Base-by-base conservation (phyloP, 2,888 invertebrate genomes). In the Apocheima hispidaria region DNA sequence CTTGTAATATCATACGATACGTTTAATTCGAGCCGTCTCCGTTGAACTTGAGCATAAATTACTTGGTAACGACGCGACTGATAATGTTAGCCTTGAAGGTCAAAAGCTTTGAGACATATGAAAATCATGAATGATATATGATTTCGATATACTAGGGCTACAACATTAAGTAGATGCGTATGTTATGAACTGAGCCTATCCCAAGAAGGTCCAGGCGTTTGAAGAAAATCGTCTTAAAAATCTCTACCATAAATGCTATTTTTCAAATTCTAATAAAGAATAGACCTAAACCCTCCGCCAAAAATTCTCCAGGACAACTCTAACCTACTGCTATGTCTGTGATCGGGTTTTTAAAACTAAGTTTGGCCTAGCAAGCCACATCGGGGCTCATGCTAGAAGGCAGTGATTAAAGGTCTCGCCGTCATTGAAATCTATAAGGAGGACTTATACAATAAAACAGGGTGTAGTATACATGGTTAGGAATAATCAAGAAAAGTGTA, bases 1-100 rank as follows among this genome's bases (percentile, higher is more conserved):
- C 79, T 75, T 75, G 74, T 77, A 77, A 79, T 78, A 78, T 78
- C 73, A 79, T 69, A 72, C 77, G 74, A 79, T 74, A 76, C 77
- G 74, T 57, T 66, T 65, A 66, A 68, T 70, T 69, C 66, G 46
- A 65, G 50, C 35, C 56, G 56, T 53, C 52, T 60, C 35, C 14
- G 62, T 59, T 51, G 56, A 59, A 64, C 58, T 44, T 61, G 52
- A 23, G 30, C 40, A 78, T 78, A 78, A 75, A 78, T 77, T 78
- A 75, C 78, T 40, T 20, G 6, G 52, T 44, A 52, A 48, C 46
- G 54, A 44, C 54, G 21, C 14, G 35, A 21, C 23, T 43, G 33
- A 54, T 54, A 18, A 40, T 40, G 28, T 51, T 40, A 12, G 16
- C 28, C 28, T 40, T 18, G 16, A 51, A 49, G 38, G 40, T 38